Base-by-base conservation (phyloP, 2,797 vertebrate genomes). In the Amphiprion clarkii region DNA sequence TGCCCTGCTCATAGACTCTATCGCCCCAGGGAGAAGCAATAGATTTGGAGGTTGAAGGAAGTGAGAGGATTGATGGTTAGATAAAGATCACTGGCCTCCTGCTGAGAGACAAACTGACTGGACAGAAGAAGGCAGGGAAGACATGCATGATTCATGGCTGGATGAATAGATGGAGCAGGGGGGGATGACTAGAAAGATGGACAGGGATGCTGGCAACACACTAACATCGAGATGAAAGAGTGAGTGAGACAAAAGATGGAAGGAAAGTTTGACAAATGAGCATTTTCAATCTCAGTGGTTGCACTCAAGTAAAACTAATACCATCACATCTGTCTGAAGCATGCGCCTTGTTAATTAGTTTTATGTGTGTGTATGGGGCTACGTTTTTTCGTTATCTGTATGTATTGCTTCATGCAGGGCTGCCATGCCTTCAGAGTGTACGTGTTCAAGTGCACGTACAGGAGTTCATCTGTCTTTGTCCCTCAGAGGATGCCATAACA, bases 81-180 rank as follows among this genome's bases (percentile, higher is more conserved):
- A 77, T 74, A 76, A 78, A 67, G 56, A 58, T 56, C 73, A 61
- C 67, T 71, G 76, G 51, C 76, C 62, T 67, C 84, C 78, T 21
- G 74, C 82, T 65, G 79, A 46, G 74, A 82, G 68, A 84, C 54
- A 75, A 87, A 83, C 74, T 46, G 61, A 42, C 46, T 49, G 59
- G 71, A 78, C 67, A 73, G 76, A 69, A 49, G 53, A 64, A 76
- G 55, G 54, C 57, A 39, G 23, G 70, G 55, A 65, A 56, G 59
- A 75, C 56, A 52, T 66, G 5, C 76, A 81, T 82, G 81, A 88
- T 82, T 83, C 54, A 81, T 82, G 55, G 36, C 16, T 39, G 64
- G 53, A 69, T 74, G 63, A 67, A 81, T 31, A 17, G 74, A 78
- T 57, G 27, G 33, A 52, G 57, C 14, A 0, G 6, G 17, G 54